A percentile compares a stretch with the other conserved stretches of the same genome.
Conservation (phyloP, 2,888 invertebrate species). For the Hecatera dysodea region DNA sequence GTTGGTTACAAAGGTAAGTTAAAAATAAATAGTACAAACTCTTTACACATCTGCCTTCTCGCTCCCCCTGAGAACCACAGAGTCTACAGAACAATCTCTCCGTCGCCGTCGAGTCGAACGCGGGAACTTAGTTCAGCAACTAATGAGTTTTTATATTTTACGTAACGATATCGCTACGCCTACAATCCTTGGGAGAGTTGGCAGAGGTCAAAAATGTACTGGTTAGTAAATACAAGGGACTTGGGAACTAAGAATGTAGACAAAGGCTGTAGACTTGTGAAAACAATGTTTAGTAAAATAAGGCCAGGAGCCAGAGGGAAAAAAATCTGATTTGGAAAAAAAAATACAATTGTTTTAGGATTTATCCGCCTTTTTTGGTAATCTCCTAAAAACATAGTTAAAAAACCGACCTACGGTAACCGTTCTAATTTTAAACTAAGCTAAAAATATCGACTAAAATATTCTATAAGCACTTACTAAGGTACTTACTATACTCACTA, state of each 20-base stretch:
- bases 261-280: no score
- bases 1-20: slow-evolving; percentile 55
- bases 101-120: slow-evolving; percentile 56
- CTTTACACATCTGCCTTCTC: slow-evolving; percentile 52
- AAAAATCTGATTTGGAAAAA: not conserved
- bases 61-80: slow-evolving; percentile 60
- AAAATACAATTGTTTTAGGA: not conserved
- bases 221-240: not conserved
- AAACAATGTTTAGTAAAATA: no score
- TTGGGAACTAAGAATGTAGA: not conserved
- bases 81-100: slow-evolving; percentile 64
- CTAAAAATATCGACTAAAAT: not conserved
- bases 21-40: slow-evolving; percentile 53
- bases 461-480: not conserved
- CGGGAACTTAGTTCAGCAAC: slow-evolving; percentile 59
- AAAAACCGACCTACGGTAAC: no score
- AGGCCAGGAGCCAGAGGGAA: not conserved
- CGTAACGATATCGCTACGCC: slow-evolving; percentile 52
- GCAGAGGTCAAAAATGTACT: slow-evolving; percentile 41
- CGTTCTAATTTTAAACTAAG: not conserved
- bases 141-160: slow-evolving; percentile 63
- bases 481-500: slow-evolving; percentile 3
- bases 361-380: not conserved
- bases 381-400: no score
- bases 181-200: slow-evolving; percentile 48